Conservation (phyloP, 2,113 vertebrate genomes). For the Ctenodactylus gundi region DNA sequence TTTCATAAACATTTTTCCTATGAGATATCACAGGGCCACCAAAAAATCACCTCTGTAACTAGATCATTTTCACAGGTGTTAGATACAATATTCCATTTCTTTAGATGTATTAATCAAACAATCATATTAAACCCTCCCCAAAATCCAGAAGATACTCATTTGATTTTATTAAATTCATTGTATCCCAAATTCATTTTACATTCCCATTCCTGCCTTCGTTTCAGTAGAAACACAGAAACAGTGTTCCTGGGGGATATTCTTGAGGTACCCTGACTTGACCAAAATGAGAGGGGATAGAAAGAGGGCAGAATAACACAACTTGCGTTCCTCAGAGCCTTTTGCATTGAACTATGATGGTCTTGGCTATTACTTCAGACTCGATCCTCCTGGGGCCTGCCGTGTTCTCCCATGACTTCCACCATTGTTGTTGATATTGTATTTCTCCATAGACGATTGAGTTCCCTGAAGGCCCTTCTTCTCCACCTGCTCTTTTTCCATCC, state of each 20-base stretch:
- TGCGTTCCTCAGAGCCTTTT: background rate
- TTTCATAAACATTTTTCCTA: slow-evolving; percentile 16
- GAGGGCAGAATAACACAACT: background rate
- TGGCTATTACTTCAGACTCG: background rate
- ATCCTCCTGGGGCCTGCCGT: background rate
- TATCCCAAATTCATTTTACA: background rate
- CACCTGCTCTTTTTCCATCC: background rate
- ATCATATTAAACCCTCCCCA: background rate
- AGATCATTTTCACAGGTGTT: background rate
- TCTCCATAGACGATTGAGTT: background rate
- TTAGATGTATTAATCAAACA: background rate
- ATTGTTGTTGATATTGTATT: background rate
- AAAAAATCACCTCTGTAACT: background rate
- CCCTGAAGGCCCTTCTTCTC: background rate
- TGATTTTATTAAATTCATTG: background rate
- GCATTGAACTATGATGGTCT: background rate
- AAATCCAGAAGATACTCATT: background rate
- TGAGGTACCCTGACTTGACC: no score
- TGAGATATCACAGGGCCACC: background rate
- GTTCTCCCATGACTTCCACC: background rate
- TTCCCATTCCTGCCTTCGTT: background rate
- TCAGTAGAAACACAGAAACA: background rate
- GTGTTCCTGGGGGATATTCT: background rate
- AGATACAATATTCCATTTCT: background rate
- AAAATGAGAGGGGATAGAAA: background rate